phyloP scores from a whole-genome alignment of 2,888 invertebrate species.

The Rhingia rostrata region DNA sequence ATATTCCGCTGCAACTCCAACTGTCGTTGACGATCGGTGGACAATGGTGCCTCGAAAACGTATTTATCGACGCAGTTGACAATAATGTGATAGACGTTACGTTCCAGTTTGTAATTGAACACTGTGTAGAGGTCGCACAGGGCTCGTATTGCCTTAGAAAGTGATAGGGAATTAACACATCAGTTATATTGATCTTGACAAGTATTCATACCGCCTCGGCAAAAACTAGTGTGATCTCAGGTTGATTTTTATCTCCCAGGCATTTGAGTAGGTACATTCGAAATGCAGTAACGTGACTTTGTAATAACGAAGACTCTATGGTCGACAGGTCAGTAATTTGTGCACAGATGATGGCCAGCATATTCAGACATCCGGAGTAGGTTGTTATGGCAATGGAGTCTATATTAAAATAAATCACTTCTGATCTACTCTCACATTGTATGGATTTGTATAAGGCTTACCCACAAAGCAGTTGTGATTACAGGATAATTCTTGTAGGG shows the following conservation, averaged over 20 bases:
- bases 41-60: constrained; percentile 26
- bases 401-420: not conserved
- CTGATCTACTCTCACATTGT: too few species aligned
- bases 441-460: not conserved
- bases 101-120: constrained; percentile 52
- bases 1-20: constrained; percentile 44
- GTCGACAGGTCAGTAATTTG: constrained; percentile 19
- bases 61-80: constrained; percentile 34
- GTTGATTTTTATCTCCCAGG: constrained; percentile 22
- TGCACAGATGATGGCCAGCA: constrained; percentile 17
- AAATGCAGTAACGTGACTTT: constrained; percentile 14
- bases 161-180: not conserved
- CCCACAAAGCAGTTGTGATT: constrained; percentile 27
- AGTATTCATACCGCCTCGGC: constrained; percentile 41
- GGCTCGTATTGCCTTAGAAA: constrained; percentile 40
- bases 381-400: constrained; percentile 41
- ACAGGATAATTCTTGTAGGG: constrained; percentile 34
- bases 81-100: constrained; percentile 41
- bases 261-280: constrained; percentile 27
- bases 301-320: constrained; percentile 8
- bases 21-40: constrained; percentile 6
- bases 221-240: constrained; percentile 18
- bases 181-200: not conserved
- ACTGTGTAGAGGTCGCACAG: constrained; percentile 41
- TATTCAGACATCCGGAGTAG: constrained; percentile 49